Evolutionary conservation across 2,113 vertebrate species (phyloP).

Genomic region (Balaeniceps rex): DNA sequence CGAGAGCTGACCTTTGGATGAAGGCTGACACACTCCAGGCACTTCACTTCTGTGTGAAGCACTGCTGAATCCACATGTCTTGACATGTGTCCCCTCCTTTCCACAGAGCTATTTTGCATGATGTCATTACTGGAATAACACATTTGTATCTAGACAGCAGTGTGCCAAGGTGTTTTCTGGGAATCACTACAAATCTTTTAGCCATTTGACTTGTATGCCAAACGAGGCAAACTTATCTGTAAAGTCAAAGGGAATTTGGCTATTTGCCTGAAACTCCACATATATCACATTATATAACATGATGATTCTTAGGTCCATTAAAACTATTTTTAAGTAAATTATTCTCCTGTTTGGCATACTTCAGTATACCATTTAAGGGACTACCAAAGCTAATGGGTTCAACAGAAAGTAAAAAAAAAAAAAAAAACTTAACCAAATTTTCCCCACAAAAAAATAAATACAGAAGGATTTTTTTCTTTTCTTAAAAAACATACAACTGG

Average conservation of each 20-base stretch:
- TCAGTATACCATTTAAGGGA: not conserved
- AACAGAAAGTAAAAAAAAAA: not conserved
- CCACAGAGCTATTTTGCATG: not conserved
- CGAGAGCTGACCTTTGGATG: not conserved
- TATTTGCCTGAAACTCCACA: not conserved
- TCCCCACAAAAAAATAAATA: not conserved
- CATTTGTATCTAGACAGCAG: not conserved
- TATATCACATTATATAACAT: not conserved
- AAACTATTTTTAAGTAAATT: not conserved
- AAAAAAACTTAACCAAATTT: not conserved
- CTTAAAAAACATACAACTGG: not conserved
- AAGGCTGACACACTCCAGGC: not conserved
- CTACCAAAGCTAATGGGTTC: not conserved
- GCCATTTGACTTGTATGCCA: not conserved
- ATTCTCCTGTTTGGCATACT: not conserved
- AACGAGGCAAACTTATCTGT: not conserved
- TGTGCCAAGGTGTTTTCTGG: not conserved
- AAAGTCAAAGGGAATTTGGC: not conserved
- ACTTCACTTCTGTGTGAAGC: not conserved
- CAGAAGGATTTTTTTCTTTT: not conserved
- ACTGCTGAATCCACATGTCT: not conserved
- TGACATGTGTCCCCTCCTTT: not conserved
- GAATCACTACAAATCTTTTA: not conserved
- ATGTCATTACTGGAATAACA: not conserved
- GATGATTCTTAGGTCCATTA: not conserved